A percentile compares a stretch with the other conserved stretches of the same genome.
phyloP scores from a whole-genome alignment of 1,140 invertebrate genomes.

The Apis florea region DNA sequence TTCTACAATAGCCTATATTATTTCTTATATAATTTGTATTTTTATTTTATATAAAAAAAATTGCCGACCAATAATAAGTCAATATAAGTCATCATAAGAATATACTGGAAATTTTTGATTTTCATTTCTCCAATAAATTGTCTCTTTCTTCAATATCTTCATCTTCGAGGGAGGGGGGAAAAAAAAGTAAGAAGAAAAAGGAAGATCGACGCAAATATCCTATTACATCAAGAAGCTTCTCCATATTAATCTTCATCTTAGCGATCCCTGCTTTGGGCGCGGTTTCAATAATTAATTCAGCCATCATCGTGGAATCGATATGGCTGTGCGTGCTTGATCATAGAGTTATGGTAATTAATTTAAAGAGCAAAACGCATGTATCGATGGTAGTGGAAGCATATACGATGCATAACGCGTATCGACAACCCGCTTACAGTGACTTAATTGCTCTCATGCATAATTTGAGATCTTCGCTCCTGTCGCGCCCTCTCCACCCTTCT shows the following conservation, averaged over 20 bases:
- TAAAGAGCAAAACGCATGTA: slow-evolving; percentile 38
- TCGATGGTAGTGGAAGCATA: slow-evolving; percentile 27
- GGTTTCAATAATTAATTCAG: neutral
- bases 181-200: no score
- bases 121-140: no score
- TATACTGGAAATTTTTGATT: no score
- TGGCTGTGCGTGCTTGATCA: neutral
- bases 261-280: neutral
- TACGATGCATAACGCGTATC: slow-evolving; percentile 39
- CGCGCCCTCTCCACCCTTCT: neutral
- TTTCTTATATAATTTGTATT: no score
- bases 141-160: no score
- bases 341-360: slow-evolving; percentile 40
- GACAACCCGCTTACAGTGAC: slow-evolving; percentile 50
- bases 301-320: neutral
- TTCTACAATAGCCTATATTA: no score
- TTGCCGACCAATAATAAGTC: no score
- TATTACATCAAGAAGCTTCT: neutral
- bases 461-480: slow-evolving; percentile 53
- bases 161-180: no score
- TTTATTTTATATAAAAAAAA: no score
- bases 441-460: slow-evolving; percentile 51
- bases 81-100: no score
- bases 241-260: neutral
- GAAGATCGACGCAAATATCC: no score